Evolutionary conservation across 2,797 vertebrate genomes (phyloP), one percentile per base, ranked within the genome.

Genomic region (Mycteria americana): DNA sequence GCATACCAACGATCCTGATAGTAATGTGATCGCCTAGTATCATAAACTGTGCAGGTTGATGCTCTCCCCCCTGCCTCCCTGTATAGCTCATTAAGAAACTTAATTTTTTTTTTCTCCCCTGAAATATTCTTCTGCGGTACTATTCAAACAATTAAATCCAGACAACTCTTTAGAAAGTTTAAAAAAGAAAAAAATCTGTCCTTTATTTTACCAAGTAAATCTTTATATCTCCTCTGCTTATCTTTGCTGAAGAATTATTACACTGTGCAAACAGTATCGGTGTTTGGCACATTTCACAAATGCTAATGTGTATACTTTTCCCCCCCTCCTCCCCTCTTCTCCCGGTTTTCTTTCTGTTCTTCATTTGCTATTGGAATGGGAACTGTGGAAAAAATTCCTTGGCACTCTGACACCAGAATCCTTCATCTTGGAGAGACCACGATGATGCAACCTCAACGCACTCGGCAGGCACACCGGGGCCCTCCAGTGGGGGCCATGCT

Each of bases 391-490:
- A 97, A 98, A 96, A 97, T 97, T 97, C 96, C 93, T 97, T 96
- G 97, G 96, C 95, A 94, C 95, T 97, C 97, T 97, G 98, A 98
- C 98, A 98, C 98, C 98, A 99, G 99, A 99, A 99, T 98, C 99
- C 99, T 97, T 99, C 99, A 97, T 99, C 99, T 98, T 99, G 99
- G 99, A 99, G 99, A 99, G 99, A 99, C 98, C 99, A 99, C 15
- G 99, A 99, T 97, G 99, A 99, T 95, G 99, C 99, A 98, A 99
- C 99, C 92, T 99, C 99, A 98, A 99, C 99, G 80, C 99, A 99
- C 98, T 99, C 99, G 43, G 99, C 99, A 96, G 99, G 99, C 98
- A 99, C 99, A 96, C 99, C 99, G 19, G 99, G 99, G 97, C 99
- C 99, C 98, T 99, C 99, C 98, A 99, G 99, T 91, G 99, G 99